phyloP scores from a whole-genome alignment of 1,140 invertebrate genomes.

The Drosophila sp. region DNA sequence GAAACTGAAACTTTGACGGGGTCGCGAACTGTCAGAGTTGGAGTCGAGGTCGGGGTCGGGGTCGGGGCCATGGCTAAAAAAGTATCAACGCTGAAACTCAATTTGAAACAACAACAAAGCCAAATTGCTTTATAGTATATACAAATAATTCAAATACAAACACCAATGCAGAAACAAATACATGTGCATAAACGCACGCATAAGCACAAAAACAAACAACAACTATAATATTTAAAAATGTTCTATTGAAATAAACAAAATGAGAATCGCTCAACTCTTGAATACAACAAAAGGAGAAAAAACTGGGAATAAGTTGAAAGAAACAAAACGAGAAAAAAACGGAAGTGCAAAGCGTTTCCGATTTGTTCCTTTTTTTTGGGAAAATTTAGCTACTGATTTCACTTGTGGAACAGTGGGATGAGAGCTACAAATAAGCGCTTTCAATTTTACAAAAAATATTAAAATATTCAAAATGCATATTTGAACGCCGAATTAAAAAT shows the following conservation, averaged over 20 bases:
- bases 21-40: background rate
- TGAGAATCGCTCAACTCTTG: constrained; percentile 5
- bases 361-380: constrained; percentile 26
- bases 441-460: background rate
- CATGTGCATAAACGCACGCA: constrained; percentile 16
- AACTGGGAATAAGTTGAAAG: constrained; percentile 4
- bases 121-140: constrained; percentile 22
- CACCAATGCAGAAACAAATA: background rate
- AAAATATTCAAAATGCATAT: no score
- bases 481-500: no score
- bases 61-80: constrained; percentile 53
- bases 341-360: constrained; percentile 62
- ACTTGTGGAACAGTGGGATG: constrained; percentile 27
- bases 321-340: constrained; percentile 43
- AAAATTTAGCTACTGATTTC: constrained; percentile 32
- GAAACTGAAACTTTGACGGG: constrained; percentile 20
- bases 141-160: constrained; percentile 11
- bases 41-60: background rate
- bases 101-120: constrained; percentile 69
- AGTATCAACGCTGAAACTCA: constrained; percentile 74
- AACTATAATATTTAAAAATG: constrained; percentile 72
- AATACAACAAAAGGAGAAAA: constrained; percentile 15
- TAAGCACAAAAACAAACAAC: constrained; percentile 41
- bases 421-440: background rate
- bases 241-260: constrained; percentile 61